These are phyloP conservation scores for Limnephilus lunatus DNA, from an alignment of 2,888 invertebrate genomes.

Conservation along the genomic window DNA sequence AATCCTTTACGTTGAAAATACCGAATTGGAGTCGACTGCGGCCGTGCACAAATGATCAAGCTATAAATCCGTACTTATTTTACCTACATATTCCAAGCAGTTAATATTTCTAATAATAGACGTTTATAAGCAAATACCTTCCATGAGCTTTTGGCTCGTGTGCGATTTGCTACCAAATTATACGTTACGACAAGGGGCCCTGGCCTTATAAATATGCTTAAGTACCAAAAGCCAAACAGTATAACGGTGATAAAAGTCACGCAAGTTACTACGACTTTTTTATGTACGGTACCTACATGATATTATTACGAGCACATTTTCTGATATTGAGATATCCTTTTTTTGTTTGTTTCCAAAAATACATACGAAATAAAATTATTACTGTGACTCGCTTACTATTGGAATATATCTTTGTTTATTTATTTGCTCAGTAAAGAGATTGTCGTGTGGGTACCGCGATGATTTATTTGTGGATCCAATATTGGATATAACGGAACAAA, in stretches of 20 bases:
- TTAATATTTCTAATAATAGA: slow-evolving; percentile 63
- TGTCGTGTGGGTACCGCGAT: background rate
- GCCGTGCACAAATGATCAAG: slow-evolving; percentile 15
- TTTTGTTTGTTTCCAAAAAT: slow-evolving; percentile 9
- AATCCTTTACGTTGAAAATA: background rate
- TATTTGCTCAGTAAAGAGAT: slow-evolving; percentile 2
- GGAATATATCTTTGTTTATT: slow-evolving; percentile 2
- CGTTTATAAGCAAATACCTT: slow-evolving; percentile 63
- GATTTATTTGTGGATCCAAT: background rate
- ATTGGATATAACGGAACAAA: background rate
- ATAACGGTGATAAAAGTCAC: slow-evolving; percentile 63
- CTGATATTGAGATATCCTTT: slow-evolving; percentile 40
- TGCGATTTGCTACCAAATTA: slow-evolving; percentile 62
- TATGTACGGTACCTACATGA: slow-evolving; percentile 30
- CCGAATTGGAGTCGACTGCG: background rate
- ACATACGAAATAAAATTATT: slow-evolving; percentile 1
- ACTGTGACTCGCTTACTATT: background rate
- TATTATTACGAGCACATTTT: slow-evolving; percentile 30
- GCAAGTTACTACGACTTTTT: slow-evolving; percentile 55
- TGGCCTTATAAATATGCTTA: slow-evolving; percentile 43
- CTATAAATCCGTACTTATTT: slow-evolving; percentile 54
- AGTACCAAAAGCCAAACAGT: slow-evolving; percentile 57
- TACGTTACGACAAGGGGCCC: slow-evolving; percentile 47
- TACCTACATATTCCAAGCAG: slow-evolving; percentile 54
- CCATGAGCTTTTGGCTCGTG: slow-evolving; percentile 49